These are phyloP conservation scores for Cherax destructor DNA, from an alignment of 1,140 invertebrate genomes.

Conservation along the genomic window DNA sequence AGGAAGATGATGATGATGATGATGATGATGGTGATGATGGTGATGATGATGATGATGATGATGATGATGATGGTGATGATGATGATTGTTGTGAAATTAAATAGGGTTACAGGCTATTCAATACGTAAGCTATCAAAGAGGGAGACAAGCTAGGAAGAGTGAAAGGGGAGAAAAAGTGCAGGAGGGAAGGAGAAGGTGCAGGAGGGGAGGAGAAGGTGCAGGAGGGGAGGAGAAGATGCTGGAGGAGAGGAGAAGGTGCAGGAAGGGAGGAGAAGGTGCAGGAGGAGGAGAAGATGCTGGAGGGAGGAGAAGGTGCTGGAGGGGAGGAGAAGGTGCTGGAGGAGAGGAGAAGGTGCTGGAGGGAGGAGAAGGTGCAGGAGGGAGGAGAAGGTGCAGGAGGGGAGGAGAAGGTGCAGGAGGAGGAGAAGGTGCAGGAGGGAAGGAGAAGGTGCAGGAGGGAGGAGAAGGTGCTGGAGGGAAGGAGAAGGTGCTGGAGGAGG, in stretches of 20 bases:
- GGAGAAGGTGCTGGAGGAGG: constrained; percentile 18
- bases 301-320: not conserved
- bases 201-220: not conserved
- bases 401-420: constrained; percentile 8
- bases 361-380: not conserved
- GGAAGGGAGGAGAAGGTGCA: not conserved
- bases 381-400: no score
- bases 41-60: not conserved
- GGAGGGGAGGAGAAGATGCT: not conserved
- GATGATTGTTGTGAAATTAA: not conserved
- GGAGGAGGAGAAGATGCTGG: not conserved
- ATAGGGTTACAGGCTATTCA: no score
- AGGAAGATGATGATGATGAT: not conserved
- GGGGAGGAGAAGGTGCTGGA: not conserved
- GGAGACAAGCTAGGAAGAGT: no score
- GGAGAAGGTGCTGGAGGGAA: no score
- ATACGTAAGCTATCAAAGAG: not conserved
- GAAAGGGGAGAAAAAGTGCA: no score
- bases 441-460: not conserved
- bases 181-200: not conserved
- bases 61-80: not conserved
- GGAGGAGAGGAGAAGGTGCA: not conserved
- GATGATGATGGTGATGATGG: not conserved
- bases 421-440: not conserved
- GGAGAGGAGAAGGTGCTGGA: not conserved